Evolutionary conservation across 2,888 invertebrate genomes (phyloP), one percentile per base, ranked within the genome.

Genomic region (Pyrochroa serraticornis): DNA sequence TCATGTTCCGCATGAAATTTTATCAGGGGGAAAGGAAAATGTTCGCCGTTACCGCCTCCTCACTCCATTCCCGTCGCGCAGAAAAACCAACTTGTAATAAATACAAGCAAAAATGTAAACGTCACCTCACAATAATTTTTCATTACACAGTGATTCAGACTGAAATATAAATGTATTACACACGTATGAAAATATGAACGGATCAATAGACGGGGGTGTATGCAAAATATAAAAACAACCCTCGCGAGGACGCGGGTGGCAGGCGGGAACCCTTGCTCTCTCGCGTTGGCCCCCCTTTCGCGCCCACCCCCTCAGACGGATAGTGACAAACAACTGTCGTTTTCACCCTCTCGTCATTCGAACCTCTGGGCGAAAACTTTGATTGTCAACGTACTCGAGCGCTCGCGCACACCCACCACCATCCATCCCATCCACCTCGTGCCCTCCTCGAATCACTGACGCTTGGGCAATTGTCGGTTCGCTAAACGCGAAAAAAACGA

Each of bases 301-400:
- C 62, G 58, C 63, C 57, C 47, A 50, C 63, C 61, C 51, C 64
- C 62, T 55, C 50, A 60, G 62, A 58, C 70, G 69, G 63, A 66
- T 67, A 69, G 74, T 75, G 74, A 74, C 75, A 74, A 76, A 76
- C 75, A 75, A 75, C 74, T 74, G 75, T 73, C 73, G 74, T 72
- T 71, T 73, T 70, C 64, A 66, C 66, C 71, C 72, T 67, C 62
- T 65, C 55, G 61, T 64, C 65, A 60, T 67, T 67, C 60, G 62
- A 53, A 55, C 61, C 63, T 60, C 67, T 34, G 35, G 54, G 65
- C 71, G 69, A 66, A 71, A 70, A 73, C 69, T 75, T 74, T 73
- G 74, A 75, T 70, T 71, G 68, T 67, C 49, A 41, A 53, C 37
- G 48, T 33, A 32, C 12, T 14, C 14, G 9, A 10, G 30, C 31